Percentiles rank a stretch among this genome's conserved stretches.
Evolutionary conservation across 2,888 invertebrate species (phyloP).

Genomic region (Polymixis lichenea): DNA sequence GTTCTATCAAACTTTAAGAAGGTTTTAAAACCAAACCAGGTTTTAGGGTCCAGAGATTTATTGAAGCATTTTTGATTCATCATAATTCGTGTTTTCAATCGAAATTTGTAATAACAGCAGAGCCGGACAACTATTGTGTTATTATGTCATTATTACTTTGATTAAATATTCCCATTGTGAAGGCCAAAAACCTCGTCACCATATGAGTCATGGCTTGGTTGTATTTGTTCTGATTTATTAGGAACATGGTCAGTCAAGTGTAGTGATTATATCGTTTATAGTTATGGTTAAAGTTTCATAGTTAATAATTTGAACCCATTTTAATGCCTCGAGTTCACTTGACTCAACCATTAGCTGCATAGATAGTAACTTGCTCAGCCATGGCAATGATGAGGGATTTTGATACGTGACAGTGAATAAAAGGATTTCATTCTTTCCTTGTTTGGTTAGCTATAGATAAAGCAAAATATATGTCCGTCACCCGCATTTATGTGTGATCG

Average conservation of each 20-base stretch:
- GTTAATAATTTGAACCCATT: conserved; percentile 16
- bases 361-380: conserved; percentile 17
- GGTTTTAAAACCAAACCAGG: conserved; percentile 2
- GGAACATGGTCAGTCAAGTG: conserved; percentile 29
- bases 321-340: conserved; percentile 1
- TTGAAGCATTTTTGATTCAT: not conserved
- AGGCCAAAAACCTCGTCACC: conserved; percentile 56
- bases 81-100: conserved; percentile 21
- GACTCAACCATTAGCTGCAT: conserved; percentile 23
- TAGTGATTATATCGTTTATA: conserved; percentile 21
- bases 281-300: conserved; percentile 25
- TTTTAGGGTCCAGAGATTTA: not conserved
- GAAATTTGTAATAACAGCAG: conserved; percentile 11
- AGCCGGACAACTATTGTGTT: conserved; percentile 36
- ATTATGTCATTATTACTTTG: conserved; percentile 53
- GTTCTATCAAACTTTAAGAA: conserved; percentile 38
- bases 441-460: conserved; percentile 62
- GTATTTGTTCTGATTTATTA: conserved; percentile 37
- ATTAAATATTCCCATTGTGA: conserved; percentile 59
- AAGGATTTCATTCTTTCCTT: conserved; percentile 52
- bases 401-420: conserved; percentile 48
- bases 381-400: conserved; percentile 44
- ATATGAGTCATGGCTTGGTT: conserved; percentile 52
- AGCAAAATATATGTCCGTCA: conserved; percentile 74
- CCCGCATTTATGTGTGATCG: conserved; percentile 74